Percentiles rank a stretch among this genome's conserved stretches.
phyloP scores from a whole-genome alignment of 2,113 vertebrate genomes.

The Dicaeum eximium region DNA sequence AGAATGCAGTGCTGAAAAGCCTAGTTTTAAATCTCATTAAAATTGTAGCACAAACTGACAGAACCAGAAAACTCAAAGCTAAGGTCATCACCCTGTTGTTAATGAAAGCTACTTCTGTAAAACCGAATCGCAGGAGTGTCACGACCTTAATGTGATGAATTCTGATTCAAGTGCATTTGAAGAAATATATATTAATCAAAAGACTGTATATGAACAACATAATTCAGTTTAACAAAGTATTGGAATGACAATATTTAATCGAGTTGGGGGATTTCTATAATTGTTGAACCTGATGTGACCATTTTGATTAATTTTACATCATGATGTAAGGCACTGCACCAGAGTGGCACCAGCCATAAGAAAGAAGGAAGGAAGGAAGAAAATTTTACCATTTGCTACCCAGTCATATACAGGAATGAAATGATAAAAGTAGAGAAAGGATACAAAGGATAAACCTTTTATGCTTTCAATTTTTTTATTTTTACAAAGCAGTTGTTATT shows the following conservation, averaged over 20 bases:
- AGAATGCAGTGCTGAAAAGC: not conserved
- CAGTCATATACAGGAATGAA: not conserved
- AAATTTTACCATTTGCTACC: not conserved
- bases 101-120: not conserved
- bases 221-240: not conserved
- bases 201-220: not conserved
- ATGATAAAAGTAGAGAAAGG: not conserved
- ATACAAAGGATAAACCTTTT: not conserved
- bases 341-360: not conserved
- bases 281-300: not conserved
- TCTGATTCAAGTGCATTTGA: constrained; percentile 9
- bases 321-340: not conserved
- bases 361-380: not conserved
- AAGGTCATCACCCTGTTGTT: not conserved
- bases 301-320: not conserved
- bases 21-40: constrained; percentile 21
- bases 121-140: not conserved
- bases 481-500: not conserved
- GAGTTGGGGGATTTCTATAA: not conserved
- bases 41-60: not conserved
- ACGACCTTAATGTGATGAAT: not conserved
- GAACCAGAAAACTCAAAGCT: constrained; percentile 12
- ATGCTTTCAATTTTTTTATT: not conserved
- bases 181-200: not conserved
- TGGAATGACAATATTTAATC: not conserved